Evolutionary conservation across 1,140 invertebrate species (phyloP).

Genomic region (Platorchestia sp.): DNA sequence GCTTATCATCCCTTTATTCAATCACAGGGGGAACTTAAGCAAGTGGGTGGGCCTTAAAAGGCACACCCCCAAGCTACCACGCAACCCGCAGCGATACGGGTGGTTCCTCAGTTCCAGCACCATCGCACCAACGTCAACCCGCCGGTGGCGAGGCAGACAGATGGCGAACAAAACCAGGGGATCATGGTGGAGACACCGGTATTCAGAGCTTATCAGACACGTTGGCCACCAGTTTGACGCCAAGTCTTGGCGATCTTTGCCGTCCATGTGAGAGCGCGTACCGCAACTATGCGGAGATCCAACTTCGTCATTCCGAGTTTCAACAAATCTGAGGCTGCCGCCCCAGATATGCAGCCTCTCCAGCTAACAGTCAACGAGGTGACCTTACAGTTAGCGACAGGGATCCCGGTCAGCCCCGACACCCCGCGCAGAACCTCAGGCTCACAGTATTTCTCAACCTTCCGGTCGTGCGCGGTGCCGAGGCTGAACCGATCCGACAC

Average conservation of each 20-base stretch:
- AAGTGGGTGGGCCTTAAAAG: not conserved
- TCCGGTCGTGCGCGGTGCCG: not conserved
- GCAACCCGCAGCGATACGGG: not conserved
- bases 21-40: not conserved
- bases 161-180: no score
- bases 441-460: not conserved
- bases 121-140: no score
- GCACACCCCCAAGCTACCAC: not conserved
- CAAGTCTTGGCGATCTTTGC: not conserved
- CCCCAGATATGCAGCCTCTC: not conserved
- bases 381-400: not conserved
- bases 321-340: not conserved
- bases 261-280: not conserved
- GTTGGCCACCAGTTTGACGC: no score
- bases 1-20: slow-evolving; percentile 9
- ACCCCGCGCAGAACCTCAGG: not conserved
- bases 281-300: not conserved
- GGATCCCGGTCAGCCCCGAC: not conserved
- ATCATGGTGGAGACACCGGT: no score
- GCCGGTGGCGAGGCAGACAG: not conserved
- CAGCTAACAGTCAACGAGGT: not conserved
- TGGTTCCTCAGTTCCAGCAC: no score
- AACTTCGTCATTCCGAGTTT: not conserved
- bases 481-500: not conserved
- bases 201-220: not conserved